phyloP scores from a whole-genome alignment of 2,888 invertebrate genomes.

The Hypomecis punctinalis region DNA sequence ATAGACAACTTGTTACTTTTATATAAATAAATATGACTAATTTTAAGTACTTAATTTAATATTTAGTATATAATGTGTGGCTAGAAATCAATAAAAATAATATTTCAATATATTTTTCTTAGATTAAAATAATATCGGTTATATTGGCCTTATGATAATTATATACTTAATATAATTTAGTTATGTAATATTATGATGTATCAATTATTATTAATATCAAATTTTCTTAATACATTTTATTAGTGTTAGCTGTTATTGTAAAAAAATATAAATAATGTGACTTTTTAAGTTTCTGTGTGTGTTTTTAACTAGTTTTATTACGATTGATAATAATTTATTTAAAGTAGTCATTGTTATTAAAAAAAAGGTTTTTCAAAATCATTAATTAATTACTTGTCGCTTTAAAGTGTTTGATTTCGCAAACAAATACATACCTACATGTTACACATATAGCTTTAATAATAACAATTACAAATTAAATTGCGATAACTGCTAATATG shows the following conservation, averaged over 20 bases:
- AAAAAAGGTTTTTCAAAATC: background rate
- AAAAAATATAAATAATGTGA: conserved; percentile 8
- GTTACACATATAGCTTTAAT: conserved; percentile 13
- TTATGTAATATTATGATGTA: conserved; percentile 49
- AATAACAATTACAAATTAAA: conserved; percentile 7
- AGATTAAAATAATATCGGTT: conserved; percentile 40
- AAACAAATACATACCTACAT: background rate
- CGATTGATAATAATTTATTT: conserved; percentile 4
- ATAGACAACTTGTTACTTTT: conserved; percentile 32
- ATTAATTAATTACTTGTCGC: conserved; percentile 11
- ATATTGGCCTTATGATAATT: conserved; percentile 55
- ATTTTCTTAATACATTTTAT: conserved; percentile 43
- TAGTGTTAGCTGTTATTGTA: conserved; percentile 21
- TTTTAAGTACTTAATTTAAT: conserved; percentile 9
- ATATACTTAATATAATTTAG: conserved; percentile 34
- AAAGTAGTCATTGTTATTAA: conserved; percentile 8
- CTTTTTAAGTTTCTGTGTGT: conserved; percentile 13
- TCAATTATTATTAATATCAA: conserved; percentile 51
- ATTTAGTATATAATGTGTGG: conserved; percentile 20
- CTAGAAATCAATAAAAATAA: conserved; percentile 9
- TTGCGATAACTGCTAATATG: background rate
- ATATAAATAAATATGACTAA: conserved; percentile 22
- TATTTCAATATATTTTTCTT: conserved; percentile 20
- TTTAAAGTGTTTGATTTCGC: conserved; percentile 1
- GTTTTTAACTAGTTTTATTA: conserved; percentile 2